Evolutionary conservation across 2,797 vertebrate species (phyloP), one percentile per base, ranked within the genome.

Genomic region (Galago senegalensis): DNA sequence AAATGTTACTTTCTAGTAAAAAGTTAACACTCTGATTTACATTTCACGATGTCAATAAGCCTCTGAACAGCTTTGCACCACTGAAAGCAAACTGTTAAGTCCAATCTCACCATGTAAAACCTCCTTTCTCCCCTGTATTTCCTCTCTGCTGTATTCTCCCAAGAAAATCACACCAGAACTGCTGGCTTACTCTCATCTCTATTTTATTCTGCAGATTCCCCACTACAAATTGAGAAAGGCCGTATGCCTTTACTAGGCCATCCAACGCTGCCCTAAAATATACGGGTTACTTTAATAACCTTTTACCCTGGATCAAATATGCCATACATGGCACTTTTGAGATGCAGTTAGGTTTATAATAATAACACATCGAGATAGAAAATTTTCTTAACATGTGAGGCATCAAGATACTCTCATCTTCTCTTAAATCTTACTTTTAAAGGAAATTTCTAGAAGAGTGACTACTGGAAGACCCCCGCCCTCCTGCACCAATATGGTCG

Each of bases 21-120:
- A 56, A 95, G 60, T 75, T 75, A 96, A 95, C 81, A 96, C 79
- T 96, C 92, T 92, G 93, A 90, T 92, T 96, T 97, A 83, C 79
- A 96, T 93, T 56, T 79, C 27, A 40, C 82, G 87, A 91, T 34
- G 34, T 87, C 89, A 83, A 80, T 67, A 96, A 93, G 75, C 53
- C 31, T 72, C 86, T 75, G 87, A 27, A 75, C 87, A 72, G 70
- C 40, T 92, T 75, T 94, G 43, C 5, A 31, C 82, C 27, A 80
- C 65, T 63, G 80, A 91, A 91, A 93, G 53, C 86, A 77, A 96
- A 85, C 43, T 9, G 5, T 43, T 70, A 88, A 87, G 49, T 72
- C 61, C 72, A 69, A 95, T 79, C 88, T 87, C 8, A 43, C 10
- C 82, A 86, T 23, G 27, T 23, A 88, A 90, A 75, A 75, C 53